Evolutionary conservation across 2,888 invertebrate genomes (phyloP).

Genomic region (Himalopsyche kuldschensis): DNA sequence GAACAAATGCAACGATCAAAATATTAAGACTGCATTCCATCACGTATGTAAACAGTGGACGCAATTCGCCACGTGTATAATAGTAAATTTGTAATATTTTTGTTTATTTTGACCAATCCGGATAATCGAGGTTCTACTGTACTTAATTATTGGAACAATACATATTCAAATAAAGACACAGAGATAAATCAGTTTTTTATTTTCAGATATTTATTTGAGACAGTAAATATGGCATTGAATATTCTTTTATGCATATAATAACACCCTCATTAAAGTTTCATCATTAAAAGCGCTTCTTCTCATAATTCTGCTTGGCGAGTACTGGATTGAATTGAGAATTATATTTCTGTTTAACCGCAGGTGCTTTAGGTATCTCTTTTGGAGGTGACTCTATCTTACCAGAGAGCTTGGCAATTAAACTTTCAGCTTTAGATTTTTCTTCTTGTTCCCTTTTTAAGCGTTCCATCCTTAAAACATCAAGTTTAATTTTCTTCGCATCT

Average conservation of each 20-base stretch:
- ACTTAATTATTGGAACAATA: no score
- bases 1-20: no score
- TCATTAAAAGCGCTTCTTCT: conserved; percentile 13
- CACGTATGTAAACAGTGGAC: no score
- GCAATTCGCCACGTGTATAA: no score
- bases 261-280: background rate
- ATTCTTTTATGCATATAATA: background rate
- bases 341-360: conserved; percentile 73
- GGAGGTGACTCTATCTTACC: conserved; percentile 39
- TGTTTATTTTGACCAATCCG: no score
- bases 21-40: no score
- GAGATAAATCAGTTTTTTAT: no score
- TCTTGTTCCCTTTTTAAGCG: conserved; percentile 78
- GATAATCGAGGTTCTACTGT: no score
- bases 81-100: no score
- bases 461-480: conserved; percentile 74
- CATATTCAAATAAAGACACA: no score
- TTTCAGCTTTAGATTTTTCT: conserved; percentile 70
- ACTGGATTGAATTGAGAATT: conserved; percentile 97
- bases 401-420: conserved; percentile 6
- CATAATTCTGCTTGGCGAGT: conserved; percentile 78
- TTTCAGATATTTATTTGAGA: no score
- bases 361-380: conserved; percentile 43
- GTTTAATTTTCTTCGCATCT: conserved; percentile 39
- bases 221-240: no score